These are phyloP conservation scores for Protonibea diacanthus DNA, from an alignment of 2,797 vertebrate genomes.

Conservation along the genomic window DNA sequence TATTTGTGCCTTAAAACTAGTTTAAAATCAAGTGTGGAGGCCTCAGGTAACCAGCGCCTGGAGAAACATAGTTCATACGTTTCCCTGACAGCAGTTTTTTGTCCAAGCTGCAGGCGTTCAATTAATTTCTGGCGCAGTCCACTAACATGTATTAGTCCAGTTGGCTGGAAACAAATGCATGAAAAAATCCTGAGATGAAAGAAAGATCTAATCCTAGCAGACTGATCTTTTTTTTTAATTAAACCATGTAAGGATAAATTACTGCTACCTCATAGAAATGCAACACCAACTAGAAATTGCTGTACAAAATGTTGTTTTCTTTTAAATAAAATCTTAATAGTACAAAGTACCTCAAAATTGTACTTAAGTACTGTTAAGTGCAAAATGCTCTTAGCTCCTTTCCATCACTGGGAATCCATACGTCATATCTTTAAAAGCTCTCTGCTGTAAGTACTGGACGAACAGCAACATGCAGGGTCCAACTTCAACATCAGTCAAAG, in stretches of 20 bases:
- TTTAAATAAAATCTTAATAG: too few relatives aligned
- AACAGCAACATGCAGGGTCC: constrained; percentile 1
- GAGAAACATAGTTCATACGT: not conserved
- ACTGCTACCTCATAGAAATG: not conserved
- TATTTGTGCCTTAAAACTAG: too few relatives aligned
- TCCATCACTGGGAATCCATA: constrained; percentile 6
- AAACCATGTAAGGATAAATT: not conserved
- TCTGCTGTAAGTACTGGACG: constrained; percentile 27
- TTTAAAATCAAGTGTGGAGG: not conserved
- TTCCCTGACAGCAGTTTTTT: not conserved
- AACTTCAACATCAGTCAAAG: constrained; percentile 46
- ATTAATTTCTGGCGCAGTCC: not conserved
- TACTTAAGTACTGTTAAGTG: not conserved
- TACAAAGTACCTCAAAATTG: not conserved
- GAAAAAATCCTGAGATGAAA: not conserved
- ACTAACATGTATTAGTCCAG: not conserved
- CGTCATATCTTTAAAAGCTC: constrained; percentile 1
- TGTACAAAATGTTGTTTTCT: too few relatives aligned
- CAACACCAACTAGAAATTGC: too few relatives aligned
- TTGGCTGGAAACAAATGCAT: not conserved
- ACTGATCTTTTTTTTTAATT: not conserved
- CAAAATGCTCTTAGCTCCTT: not conserved
- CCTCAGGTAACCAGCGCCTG: not conserved
- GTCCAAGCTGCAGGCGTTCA: not conserved
- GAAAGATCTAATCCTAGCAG: not conserved